Base-by-base conservation (phyloP, 2,113 vertebrate genomes). In the Natator depressus region DNA sequence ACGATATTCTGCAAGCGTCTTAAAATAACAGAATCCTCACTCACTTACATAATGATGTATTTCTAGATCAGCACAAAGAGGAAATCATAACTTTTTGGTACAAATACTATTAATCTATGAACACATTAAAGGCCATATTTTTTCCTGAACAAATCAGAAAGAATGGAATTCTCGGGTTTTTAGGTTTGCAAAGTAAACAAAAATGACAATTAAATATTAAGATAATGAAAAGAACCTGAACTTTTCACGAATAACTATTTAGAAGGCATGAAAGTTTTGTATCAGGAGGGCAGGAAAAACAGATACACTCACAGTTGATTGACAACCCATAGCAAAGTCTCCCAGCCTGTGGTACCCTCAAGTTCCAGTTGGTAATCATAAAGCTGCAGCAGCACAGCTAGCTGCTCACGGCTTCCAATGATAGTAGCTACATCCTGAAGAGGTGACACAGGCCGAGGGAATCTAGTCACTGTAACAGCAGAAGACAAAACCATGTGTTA, bases 321-420 rank as follows among this genome's bases (percentile, higher is more conserved):
- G 98, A 99, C 99, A 88, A 99, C 99, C 99, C 99, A 99, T 10
- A 99, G 98, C 89, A 99, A 97, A 93, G 99, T 99, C 75, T 99
- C 99, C 99, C 99, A 99, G 98, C 99, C 99, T 7, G 99, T 99
- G 95, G 99, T 99, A 81, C 99, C 99, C 98, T 99, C 99, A 0
- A 99, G 99, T 69, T 99, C 99, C 2, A 99, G 98, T 96, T 99
- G 99, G 96, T 99, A 97, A 96, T 99, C 99, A 13, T 99, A 99
- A 25, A 99, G 99, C 6, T 99, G 98, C 50, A 99, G 97, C 3
- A 99, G 96, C 16, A 98, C 98, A 0, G 99, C 98, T 92, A 99
- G 92, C 35, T 99, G 99, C 81, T 99, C 99, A 0, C 99, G 98
- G 96, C 99, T 99, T 85, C 99, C 99, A n/a, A 99, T 98, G 87